phyloP scores from a whole-genome alignment of 30 jellyfish, hydroid and myxozoan genomes.

The Turritopsis rubra region DNA sequence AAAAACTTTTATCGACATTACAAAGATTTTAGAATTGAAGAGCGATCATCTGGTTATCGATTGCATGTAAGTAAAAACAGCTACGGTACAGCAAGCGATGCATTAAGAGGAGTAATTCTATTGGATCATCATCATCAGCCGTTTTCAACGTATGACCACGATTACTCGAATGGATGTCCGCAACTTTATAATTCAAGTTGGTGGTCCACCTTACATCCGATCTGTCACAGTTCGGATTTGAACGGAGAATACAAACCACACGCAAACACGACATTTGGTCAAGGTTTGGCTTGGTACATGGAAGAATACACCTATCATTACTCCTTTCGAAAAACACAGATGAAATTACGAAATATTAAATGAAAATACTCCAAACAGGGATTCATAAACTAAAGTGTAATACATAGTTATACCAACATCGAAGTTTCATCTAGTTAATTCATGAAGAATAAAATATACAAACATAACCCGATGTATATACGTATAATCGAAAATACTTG shows the following conservation, averaged over 20 bases:
- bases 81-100: not conserved
- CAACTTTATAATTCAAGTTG: not conserved
- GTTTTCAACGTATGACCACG: not conserved
- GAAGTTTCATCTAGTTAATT: no score
- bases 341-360: not conserved
- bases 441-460: no score
- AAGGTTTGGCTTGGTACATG: not conserved
- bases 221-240: not conserved
- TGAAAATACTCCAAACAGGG: not conserved
- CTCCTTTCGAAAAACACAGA: not conserved
- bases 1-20: not conserved
- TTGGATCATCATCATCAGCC: not conserved
- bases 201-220: not conserved
- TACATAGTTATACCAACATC: no score
- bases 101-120: not conserved
- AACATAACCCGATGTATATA: no score
- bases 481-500: no score
- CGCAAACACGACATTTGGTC: not conserved
- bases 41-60: not conserved
- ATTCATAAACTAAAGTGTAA: no score
- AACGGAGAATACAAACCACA: not conserved
- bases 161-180: not conserved
- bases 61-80: not conserved
- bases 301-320: not conserved
- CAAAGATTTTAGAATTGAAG: not conserved